Conservation (phyloP, 2,888 invertebrate species). For the Xestoiulus laeticollis region DNA sequence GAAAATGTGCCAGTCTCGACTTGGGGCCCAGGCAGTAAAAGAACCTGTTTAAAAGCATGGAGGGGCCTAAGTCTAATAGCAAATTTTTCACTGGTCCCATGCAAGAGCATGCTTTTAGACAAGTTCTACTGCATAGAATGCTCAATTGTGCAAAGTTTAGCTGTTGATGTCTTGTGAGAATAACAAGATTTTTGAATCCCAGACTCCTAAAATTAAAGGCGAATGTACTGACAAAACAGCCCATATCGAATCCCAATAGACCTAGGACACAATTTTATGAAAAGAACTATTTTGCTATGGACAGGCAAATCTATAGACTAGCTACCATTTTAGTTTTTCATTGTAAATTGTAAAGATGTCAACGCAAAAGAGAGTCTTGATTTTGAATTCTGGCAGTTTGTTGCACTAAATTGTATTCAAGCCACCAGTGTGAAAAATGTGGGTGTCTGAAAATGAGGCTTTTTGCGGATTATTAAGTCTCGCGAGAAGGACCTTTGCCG, state of each 20-base stretch:
- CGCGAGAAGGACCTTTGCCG: not conserved
- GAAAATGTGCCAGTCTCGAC: too few species aligned
- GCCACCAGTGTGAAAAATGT: not conserved
- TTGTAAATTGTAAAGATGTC: not conserved
- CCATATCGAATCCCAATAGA: not conserved
- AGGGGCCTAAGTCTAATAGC: too few species aligned
- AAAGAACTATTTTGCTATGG: not conserved
- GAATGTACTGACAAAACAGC: not conserved
- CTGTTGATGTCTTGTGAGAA: too few species aligned
- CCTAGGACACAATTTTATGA: not conserved
- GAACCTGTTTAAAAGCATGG: too few species aligned
- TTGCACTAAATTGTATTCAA: not conserved
- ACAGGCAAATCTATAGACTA: not conserved
- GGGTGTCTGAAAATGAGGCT: constrained; percentile 1
- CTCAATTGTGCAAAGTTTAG: too few species aligned
- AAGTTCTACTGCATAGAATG: too few species aligned
- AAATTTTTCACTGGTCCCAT: too few species aligned
- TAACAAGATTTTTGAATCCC: too few species aligned
- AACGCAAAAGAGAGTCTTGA: not conserved
- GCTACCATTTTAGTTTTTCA: not conserved
- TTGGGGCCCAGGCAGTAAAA: too few species aligned
- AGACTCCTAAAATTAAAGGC: too few species aligned
- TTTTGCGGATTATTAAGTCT: constrained; percentile 16
- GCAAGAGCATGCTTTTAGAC: too few species aligned
- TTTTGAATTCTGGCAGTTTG: not conserved